Evolutionary conservation across 2,797 vertebrate genomes (phyloP).

Genomic region (Anisognathus igniventris): DNA sequence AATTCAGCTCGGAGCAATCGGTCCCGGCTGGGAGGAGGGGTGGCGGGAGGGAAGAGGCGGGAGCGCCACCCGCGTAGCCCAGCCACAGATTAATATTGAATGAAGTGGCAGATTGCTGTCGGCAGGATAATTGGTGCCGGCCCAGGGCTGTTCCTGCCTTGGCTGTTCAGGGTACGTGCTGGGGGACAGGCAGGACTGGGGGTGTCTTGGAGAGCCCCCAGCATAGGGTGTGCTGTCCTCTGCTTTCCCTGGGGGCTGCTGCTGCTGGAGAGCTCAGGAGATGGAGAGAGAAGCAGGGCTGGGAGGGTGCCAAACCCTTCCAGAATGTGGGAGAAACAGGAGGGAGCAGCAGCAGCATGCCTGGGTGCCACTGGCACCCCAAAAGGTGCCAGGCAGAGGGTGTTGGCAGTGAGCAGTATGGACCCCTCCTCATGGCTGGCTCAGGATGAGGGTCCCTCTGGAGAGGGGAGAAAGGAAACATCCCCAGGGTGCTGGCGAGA

Average conservation of each 20-base stretch:
- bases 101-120: conserved; percentile 15
- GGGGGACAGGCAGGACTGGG: not conserved
- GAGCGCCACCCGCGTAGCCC: not conserved
- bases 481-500: accelerated
- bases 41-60: not conserved
- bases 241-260: not conserved
- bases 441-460: not conserved
- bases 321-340: not conserved
- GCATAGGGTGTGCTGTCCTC: accelerated
- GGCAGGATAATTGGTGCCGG: not conserved
- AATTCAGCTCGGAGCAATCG: conserved; percentile 11
- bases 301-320: not conserved
- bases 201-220: not conserved
- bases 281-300: not conserved
- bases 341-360: not conserved
- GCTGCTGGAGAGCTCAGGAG: not conserved
- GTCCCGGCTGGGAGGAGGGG: not conserved
- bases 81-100: conserved; percentile 25
- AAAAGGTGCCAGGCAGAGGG: not conserved
- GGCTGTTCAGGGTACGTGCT: accelerated
- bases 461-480: not conserved
- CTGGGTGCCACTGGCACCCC: not conserved
- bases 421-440: not conserved
- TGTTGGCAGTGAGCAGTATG: not conserved
- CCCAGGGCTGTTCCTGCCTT: not conserved